Evolutionary conservation across 2,113 vertebrate genomes (phyloP).

Genomic region (Archilochus colubris): DNA sequence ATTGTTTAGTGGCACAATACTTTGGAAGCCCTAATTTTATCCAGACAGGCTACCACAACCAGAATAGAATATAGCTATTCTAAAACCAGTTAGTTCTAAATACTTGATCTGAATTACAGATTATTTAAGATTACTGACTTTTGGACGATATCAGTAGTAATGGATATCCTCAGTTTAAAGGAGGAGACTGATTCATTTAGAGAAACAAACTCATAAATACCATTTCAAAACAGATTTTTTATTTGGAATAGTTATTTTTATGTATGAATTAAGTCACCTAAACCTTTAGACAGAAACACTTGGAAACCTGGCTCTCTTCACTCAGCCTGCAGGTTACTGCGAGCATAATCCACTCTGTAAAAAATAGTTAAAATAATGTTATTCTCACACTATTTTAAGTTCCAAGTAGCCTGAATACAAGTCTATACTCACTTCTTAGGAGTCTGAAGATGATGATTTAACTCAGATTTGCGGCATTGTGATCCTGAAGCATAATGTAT

Average conservation of each 20-base stretch:
- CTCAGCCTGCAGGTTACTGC: not conserved
- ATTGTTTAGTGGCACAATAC: not conserved
- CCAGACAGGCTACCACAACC: not conserved
- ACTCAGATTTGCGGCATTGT: not conserved
- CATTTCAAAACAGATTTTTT: not conserved
- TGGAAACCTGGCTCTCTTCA: not conserved
- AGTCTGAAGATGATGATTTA: not conserved
- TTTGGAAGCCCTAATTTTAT: not conserved
- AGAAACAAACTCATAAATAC: not conserved
- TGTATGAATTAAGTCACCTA: not conserved
- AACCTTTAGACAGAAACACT: not conserved
- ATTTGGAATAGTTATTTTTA: not conserved
- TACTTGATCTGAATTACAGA: not conserved
- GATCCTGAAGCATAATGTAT: not conserved
- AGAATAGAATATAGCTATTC: not conserved
- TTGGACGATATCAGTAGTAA: not conserved
- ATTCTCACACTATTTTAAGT: not conserved
- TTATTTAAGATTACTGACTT: not conserved
- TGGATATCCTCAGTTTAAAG: not conserved
- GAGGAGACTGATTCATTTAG: not conserved
- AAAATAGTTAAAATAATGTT: not conserved
- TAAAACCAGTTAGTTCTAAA: not conserved
- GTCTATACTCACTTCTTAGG: not conserved
- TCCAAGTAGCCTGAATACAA: not conserved
- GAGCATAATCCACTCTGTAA: not conserved